These are phyloP conservation scores for Drusus annulatus DNA, from an alignment of 1,140 invertebrate species.

Conservation along the genomic window DNA sequence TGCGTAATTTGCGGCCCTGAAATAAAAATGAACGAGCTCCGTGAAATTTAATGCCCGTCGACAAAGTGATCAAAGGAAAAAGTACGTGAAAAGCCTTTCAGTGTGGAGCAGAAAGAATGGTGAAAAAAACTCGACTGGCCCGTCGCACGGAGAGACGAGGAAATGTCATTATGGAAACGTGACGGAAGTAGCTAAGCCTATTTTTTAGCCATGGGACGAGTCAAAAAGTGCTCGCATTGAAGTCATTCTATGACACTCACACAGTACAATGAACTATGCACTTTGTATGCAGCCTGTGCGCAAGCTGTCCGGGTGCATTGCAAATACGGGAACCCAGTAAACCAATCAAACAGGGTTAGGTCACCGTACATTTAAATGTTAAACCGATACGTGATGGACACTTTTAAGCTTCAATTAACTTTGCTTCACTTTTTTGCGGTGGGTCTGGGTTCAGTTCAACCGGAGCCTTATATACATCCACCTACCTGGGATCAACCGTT, in stretches of 20 bases:
- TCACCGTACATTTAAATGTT: too few relatives aligned
- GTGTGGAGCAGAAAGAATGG: not conserved
- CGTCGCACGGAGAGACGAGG: not conserved
- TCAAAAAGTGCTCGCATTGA: not conserved
- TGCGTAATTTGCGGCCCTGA: not conserved
- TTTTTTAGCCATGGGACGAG: too few relatives aligned
- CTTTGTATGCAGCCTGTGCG: not conserved
- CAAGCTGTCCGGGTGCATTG: not conserved
- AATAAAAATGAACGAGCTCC: not conserved
- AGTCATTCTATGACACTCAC: not conserved
- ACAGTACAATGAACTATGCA: not conserved
- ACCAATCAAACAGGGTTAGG: too few relatives aligned
- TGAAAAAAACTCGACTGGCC: not conserved
- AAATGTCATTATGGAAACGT: not conserved
- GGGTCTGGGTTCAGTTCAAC: too few relatives aligned
- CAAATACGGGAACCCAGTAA: too few relatives aligned
- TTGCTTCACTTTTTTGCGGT: too few relatives aligned
- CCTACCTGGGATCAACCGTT: too few relatives aligned
- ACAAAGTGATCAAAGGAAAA: constrained; percentile 4
- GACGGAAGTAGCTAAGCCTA: not conserved
- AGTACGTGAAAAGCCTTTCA: constrained; percentile 6
- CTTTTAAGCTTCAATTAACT: too few relatives aligned
- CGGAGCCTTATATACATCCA: too few relatives aligned
- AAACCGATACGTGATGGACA: too few relatives aligned
- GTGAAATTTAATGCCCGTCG: not conserved